Conservation (phyloP, 2,113 vertebrate species). For the Cryptoleucopteryx plumbea region DNA sequence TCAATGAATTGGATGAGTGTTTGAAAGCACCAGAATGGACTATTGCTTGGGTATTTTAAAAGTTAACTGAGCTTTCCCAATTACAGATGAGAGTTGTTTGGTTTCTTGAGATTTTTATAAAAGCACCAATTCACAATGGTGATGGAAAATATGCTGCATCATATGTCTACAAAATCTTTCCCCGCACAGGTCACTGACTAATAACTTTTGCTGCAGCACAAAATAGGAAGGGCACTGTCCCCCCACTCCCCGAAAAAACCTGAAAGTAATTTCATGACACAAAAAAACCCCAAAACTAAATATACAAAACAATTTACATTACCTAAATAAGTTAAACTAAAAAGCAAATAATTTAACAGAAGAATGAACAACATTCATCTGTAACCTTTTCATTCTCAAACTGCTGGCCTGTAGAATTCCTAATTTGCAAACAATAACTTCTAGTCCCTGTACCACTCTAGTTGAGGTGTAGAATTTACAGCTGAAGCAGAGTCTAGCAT, state of each 20-base stretch:
- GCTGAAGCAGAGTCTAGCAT: background rate
- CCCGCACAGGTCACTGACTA: background rate
- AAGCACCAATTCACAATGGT: background rate
- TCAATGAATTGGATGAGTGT: background rate
- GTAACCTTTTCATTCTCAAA: background rate
- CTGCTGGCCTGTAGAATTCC: background rate
- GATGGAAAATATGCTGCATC: background rate
- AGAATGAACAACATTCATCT: background rate
- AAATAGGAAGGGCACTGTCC: background rate
- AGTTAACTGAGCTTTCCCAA: background rate
- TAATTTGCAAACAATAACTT: background rate
- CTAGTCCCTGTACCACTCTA: background rate
- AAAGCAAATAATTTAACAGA: background rate
- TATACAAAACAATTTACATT: background rate
- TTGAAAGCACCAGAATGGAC: background rate
- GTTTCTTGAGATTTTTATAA: background rate
- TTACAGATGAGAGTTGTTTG: background rate
- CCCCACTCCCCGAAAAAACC: background rate
- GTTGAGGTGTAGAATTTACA: background rate
- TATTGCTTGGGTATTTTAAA: background rate
- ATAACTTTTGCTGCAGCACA: background rate
- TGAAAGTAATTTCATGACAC: background rate
- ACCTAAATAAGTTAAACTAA: background rate
- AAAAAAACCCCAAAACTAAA: background rate
- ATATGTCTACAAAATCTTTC: background rate